Conservation (phyloP, 2,797 vertebrate genomes). For the Muscicapa striata region DNA sequence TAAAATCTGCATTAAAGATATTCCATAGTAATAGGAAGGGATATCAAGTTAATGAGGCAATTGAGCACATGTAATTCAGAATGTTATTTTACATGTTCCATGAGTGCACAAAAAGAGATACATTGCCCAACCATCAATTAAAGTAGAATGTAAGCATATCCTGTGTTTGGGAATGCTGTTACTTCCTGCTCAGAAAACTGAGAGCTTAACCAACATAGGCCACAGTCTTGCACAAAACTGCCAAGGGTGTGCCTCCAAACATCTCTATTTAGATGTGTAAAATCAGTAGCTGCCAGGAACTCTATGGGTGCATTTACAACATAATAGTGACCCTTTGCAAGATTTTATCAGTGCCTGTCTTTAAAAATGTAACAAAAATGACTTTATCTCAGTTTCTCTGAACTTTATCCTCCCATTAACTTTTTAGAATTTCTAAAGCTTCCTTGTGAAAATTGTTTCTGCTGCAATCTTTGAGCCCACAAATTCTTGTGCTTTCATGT, state of each 20-base stretch:
- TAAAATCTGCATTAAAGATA: not conserved
- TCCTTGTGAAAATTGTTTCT: not conserved
- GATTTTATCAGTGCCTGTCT: not conserved
- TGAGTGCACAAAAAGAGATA: not conserved
- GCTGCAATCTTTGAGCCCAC: not conserved
- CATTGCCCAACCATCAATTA: not conserved
- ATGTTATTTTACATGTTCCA: not conserved
- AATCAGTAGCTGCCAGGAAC: not conserved
- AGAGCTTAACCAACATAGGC: not conserved
- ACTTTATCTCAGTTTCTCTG: not conserved
- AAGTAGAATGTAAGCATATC: not conserved
- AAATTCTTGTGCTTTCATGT: not conserved
- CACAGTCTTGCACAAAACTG: not conserved
- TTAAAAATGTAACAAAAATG: not conserved
- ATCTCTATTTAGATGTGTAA: not conserved
- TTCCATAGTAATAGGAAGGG: not conserved
- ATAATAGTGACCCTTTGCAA: not conserved
- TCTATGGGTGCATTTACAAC: not conserved
- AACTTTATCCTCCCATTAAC: not conserved
- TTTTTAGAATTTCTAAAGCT: not conserved
- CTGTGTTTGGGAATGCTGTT: not conserved
- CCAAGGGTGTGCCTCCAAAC: constrained; percentile 3
- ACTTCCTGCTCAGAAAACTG: not conserved
- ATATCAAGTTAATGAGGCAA: not conserved
- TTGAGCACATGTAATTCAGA: not conserved